Percentiles rank a stretch among this genome's conserved stretches.
Evolutionary conservation across 1,140 invertebrate species (phyloP).

Genomic region (Leucophenga varia): DNA sequence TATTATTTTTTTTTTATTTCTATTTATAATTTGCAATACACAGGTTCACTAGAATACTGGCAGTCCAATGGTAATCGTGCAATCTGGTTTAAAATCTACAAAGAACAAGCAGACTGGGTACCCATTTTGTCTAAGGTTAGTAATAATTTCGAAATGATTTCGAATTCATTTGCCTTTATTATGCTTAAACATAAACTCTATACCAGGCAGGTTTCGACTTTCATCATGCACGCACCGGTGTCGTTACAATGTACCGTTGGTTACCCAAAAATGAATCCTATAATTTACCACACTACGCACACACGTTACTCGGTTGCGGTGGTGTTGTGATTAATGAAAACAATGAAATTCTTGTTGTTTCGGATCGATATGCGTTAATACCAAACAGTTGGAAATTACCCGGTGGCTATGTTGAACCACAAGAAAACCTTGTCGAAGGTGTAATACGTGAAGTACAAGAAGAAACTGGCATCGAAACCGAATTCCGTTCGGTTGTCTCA

Average conservation of each 20-base stretch:
- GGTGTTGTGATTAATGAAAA: slow-evolving; percentile 81
- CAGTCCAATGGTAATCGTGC: slow-evolving; percentile 65
- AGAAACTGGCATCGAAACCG: slow-evolving; percentile 80
- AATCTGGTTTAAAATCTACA: slow-evolving; percentile 81
- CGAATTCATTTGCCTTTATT: neutral
- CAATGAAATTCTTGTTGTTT: slow-evolving; percentile 75
- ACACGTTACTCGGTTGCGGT: slow-evolving; percentile 86
- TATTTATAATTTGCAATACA: slow-evolving; percentile 42
- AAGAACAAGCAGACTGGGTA: slow-evolving; percentile 72
- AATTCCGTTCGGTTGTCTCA: slow-evolving; percentile 74
- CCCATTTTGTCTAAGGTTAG: slow-evolving; percentile 72
- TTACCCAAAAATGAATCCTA: slow-evolving; percentile 65
- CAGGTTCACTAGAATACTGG: slow-evolving; percentile 77
- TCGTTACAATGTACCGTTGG: slow-evolving; percentile 81
- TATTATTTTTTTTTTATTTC: slow-evolving; percentile 17
- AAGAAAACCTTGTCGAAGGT: slow-evolving; percentile 78
- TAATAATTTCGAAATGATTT: slow-evolving; percentile 8
- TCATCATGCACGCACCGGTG: slow-evolving; percentile 79
- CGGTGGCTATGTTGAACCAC: slow-evolving; percentile 85
- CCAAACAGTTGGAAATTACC: slow-evolving; percentile 82
- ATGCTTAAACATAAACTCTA: neutral
- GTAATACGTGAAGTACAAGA: slow-evolving; percentile 83
- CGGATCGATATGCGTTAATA: slow-evolving; percentile 70
- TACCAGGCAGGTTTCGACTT: slow-evolving; percentile 79
- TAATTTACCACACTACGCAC: slow-evolving; percentile 78